Conservation (phyloP, 2,888 invertebrate genomes). For the Caenorhabditis uteleia region DNA sequence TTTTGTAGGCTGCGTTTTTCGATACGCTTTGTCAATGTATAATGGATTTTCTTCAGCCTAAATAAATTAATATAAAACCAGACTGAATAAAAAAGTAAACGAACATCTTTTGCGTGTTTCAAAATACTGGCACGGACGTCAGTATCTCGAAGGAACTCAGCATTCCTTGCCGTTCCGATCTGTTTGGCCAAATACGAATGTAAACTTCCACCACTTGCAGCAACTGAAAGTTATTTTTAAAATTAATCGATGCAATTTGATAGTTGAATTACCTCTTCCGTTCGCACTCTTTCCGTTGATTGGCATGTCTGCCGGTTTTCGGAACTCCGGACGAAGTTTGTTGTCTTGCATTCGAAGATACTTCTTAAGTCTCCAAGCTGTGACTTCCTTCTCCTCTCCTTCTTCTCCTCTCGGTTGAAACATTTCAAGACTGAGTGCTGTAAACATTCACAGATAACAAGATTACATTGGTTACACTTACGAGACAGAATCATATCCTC, state of each 20-base stretch:
- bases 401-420: conserved; percentile 80
- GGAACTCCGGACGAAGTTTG: conserved; percentile 66
- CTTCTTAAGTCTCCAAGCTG: conserved; percentile 63
- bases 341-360: conserved; percentile 69
- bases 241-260: not conserved
- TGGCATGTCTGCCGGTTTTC: conserved; percentile 74
- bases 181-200: conserved; percentile 95
- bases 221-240: conserved; percentile 70
- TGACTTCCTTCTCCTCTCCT: conserved; percentile 67
- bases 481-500: conserved; percentile 92
- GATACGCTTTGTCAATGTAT: conserved; percentile 65
- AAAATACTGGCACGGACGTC: conserved; percentile 68
- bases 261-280: too few relatives aligned
- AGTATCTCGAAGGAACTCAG: conserved; percentile 61
- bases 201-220: conserved; percentile 83
- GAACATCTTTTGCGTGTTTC: conserved; percentile 65
- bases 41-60: conserved; percentile 64
- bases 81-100: not conserved
- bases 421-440: conserved; percentile 85
- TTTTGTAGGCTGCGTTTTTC: conserved; percentile 64
- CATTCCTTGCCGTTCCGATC: conserved; percentile 77
- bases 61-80: conserved; percentile 5
- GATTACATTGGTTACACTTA: conserved; percentile 61
- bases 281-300: conserved; percentile 73
- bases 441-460: conserved; percentile 21